Evolutionary conservation across 2,113 vertebrate species (phyloP), one percentile per base, ranked within the genome.

Genomic region (Conger conger): DNA sequence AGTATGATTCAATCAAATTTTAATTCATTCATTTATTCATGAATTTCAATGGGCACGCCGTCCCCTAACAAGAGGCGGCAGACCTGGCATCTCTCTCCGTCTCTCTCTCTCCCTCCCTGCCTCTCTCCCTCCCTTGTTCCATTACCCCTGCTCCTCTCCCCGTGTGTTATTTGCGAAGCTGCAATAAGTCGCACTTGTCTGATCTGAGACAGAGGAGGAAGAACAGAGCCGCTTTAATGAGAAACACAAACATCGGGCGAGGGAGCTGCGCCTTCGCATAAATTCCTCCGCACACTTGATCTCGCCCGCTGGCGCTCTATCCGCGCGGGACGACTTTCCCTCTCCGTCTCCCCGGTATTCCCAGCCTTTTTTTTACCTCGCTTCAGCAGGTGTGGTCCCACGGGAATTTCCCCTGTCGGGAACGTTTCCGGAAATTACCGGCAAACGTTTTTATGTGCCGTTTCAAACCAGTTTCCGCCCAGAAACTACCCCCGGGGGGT

Each of bases 1-100:
- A 86, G 86, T 84, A 79, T 81, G 84, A 83, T 85, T 68, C 20
- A 82, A 76, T 85, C 82, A 83, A 60, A 85, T 87, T 84, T 84
- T 89, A 90, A 89, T 89, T 87, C 85, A 89, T 89, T 89, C 86
- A 90, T 90, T 88, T 89, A 89, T 89, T 89, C 84, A 86, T 83
- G 30, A 36, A 76, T 83, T 50, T 83, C 40, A 50, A 42, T 85
- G 38, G 82, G 81, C 79, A 13, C 81, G 50, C 82, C 78, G 79
- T 40, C 84, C 73, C 76, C 73, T 79, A 38, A 11, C 23, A 80
- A 88, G 81, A 87, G 36, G 83, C 73, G 82, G 78, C 85, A 82
- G 80, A 82, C 85, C 86, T 80, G 83, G 86, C 33, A 79, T 33
- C 68, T 73, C 77, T 36, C 80, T 50, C 45, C 15, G 9, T 13